These are phyloP conservation scores for Neoarius graeffei DNA, from an alignment of 2,113 vertebrate genomes.

Conservation along the genomic window DNA sequence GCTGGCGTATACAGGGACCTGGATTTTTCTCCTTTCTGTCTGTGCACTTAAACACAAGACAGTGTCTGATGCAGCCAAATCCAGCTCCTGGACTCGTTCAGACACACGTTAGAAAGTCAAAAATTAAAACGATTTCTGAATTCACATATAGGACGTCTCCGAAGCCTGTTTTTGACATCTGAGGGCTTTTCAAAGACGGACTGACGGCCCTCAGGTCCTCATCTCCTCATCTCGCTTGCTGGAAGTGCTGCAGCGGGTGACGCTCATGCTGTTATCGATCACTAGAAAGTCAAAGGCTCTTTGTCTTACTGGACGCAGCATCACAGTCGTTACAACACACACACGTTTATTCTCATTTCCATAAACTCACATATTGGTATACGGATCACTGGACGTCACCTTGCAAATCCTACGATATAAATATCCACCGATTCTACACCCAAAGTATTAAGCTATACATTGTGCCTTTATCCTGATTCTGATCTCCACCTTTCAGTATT, in stretches of 20 bases:
- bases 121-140: neutral
- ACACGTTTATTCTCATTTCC: neutral
- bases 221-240: neutral
- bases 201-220: neutral
- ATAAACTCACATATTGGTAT: neutral
- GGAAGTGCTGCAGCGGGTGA: constrained; percentile 12
- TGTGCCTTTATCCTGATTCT: neutral
- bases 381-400: neutral
- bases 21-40: neutral
- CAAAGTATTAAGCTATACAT: neutral
- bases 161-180: neutral
- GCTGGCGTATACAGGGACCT: neutral
- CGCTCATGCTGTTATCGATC: constrained; percentile 20
- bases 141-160: neutral
- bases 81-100: neutral
- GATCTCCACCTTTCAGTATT: neutral
- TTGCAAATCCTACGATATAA: neutral
- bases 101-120: neutral
- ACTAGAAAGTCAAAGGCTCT: constrained; percentile 11
- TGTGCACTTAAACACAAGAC: neutral
- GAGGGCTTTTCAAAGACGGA: neutral
- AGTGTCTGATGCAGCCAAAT: neutral
- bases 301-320: constrained; percentile 20
- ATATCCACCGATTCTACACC: neutral
- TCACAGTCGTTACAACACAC: no score